Percentiles rank a stretch among this genome's conserved stretches.
phyloP scores from a whole-genome alignment of 2,888 invertebrate genomes.

The Rhamphomyia laevipes region DNA sequence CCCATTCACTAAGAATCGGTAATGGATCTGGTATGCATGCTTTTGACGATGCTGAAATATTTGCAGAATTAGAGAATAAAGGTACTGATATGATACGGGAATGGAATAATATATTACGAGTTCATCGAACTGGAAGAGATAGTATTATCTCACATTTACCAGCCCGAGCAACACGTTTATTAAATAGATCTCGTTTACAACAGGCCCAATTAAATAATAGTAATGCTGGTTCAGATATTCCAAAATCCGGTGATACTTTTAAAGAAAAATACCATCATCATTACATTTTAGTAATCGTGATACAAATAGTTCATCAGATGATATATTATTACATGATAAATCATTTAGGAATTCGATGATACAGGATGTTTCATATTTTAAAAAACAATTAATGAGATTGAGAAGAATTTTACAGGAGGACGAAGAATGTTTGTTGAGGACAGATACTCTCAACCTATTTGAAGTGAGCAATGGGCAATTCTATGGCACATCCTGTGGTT shows the following conservation, averaged over 20 bases:
- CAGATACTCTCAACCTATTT: constrained; percentile 83
- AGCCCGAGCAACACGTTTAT: constrained; percentile 34
- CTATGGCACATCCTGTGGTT: constrained; percentile 39
- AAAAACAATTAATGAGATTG: constrained; percentile 71
- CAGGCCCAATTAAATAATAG: constrained; percentile 22
- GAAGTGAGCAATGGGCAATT: constrained; percentile 58
- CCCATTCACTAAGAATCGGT: constrained; percentile 32
- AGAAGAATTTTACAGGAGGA: constrained; percentile 77
- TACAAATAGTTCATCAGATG: constrained; percentile 38
- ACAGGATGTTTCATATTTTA: constrained; percentile 76
- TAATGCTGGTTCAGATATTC: constrained; percentile 27
- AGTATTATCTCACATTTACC: constrained; percentile 33
- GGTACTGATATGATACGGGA: constrained; percentile 44
- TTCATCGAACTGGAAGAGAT: constrained; percentile 33
- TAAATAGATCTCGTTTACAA: constrained; percentile 36
- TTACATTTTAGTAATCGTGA: constrained; percentile 23
- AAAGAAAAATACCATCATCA: constrained; percentile 22
- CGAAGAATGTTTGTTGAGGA: constrained; percentile 64
- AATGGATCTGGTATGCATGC: constrained; percentile 41
- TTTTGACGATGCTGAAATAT: constrained; percentile 41
- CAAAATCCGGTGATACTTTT: constrained; percentile 31
- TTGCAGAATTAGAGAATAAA: constrained; percentile 40
- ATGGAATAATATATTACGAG: constrained; percentile 42
- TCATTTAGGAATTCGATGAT: constrained; percentile 62
- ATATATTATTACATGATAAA: constrained; percentile 49